Conservation (phyloP, 1,140 invertebrate species). For the Trichogramma pretiosum region DNA sequence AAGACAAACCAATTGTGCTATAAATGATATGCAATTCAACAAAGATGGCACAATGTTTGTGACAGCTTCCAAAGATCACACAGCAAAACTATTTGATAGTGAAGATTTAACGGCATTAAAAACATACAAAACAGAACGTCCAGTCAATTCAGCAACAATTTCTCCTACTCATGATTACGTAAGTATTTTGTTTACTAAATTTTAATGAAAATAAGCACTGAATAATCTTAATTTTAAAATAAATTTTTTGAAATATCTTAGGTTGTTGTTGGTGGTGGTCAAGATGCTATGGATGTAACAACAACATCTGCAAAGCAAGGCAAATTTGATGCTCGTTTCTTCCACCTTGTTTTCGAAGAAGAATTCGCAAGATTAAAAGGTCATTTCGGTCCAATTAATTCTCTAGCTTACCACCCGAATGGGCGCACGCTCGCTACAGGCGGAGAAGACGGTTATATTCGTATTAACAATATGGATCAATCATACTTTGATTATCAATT, state of each 20-base stretch:
- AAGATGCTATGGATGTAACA: slow-evolving; percentile 98
- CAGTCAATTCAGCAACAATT: slow-evolving; percentile 92
- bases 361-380: slow-evolving; percentile 97
- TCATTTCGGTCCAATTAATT: slow-evolving; percentile 99
- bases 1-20: slow-evolving; percentile 67
- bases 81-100: slow-evolving; percentile 88
- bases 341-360: slow-evolving; percentile 98
- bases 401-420: slow-evolving; percentile 95
- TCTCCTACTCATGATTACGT: slow-evolving; percentile 91
- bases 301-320: slow-evolving; percentile 90
- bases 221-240: background rate
- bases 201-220: background rate
- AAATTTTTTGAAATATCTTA: too few relatives aligned
- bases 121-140: slow-evolving; percentile 91
- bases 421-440: slow-evolving; percentile 94
- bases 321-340: slow-evolving; percentile 98
- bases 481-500: slow-evolving; percentile 95
- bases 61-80: slow-evolving; percentile 89
- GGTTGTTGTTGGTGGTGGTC: slow-evolving; percentile 90
- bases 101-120: slow-evolving; percentile 78
- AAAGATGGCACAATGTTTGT: slow-evolving; percentile 94
- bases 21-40: slow-evolving; percentile 93
- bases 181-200: slow-evolving; percentile 27
- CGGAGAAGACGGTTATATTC: slow-evolving; percentile 96
- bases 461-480: slow-evolving; percentile 93